Conservation (phyloP, 2,888 invertebrate genomes). For the Cheilosia soror region DNA sequence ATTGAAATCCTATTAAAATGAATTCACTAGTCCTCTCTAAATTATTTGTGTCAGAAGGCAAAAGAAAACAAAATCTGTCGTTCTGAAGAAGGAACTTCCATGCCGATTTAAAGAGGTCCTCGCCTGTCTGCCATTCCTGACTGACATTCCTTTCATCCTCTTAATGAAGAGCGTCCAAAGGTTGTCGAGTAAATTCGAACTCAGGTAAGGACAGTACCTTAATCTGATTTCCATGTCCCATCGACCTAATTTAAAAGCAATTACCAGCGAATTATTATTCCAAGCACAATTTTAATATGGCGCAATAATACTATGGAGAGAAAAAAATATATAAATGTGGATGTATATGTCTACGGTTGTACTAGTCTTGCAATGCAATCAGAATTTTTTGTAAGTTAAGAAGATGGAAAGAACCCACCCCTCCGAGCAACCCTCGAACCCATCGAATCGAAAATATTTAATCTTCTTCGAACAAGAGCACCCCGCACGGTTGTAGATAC, state of each 20-base stretch:
- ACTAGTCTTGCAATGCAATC: conserved; percentile 60
- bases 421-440: conserved; percentile 5
- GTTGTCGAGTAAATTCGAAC: conserved; percentile 37
- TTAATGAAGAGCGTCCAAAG: conserved; percentile 59
- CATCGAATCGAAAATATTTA: conserved; percentile 50
- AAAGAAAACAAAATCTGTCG: neutral
- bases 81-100: neutral
- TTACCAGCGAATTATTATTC: conserved; percentile 75
- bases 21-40: conserved; percentile 61
- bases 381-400: conserved; percentile 59
- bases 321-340: conserved; percentile 16
- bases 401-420: conserved; percentile 31
- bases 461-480: conserved; percentile 29
- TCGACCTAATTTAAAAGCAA: conserved; percentile 75
- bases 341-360: neutral
- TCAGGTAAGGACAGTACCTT: conserved; percentile 56
- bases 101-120: conserved; percentile 12
- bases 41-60: conserved; percentile 63
- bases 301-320: conserved; percentile 23
- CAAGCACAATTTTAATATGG: conserved; percentile 72
- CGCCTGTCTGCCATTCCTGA: conserved; percentile 2
- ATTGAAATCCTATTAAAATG: conserved; percentile 70
- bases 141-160: conserved; percentile 62
- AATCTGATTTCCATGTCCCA: conserved; percentile 74
- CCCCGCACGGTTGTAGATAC: neutral